Conservation (phyloP, 2,113 vertebrate species). For the Xiphophorus couchianus region DNA sequence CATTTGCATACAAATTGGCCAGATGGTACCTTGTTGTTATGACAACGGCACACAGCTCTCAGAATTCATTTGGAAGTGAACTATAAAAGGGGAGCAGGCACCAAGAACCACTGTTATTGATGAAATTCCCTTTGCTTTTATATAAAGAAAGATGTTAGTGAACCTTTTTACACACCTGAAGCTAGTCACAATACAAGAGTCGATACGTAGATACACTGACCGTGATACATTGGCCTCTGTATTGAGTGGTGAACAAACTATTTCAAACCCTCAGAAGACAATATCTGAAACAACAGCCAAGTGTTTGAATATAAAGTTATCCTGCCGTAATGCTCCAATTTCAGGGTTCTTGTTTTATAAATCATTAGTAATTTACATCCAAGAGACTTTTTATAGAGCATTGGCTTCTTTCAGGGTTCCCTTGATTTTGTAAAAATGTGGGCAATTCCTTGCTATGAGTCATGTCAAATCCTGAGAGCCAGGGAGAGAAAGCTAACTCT, state of each 20-base stretch:
- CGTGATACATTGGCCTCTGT: background rate
- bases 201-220: background rate
- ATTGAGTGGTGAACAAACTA: background rate
- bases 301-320: background rate
- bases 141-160: constrained; percentile 22
- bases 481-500: constrained; percentile 31
- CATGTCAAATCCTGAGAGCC: constrained; percentile 33
- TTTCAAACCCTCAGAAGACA: background rate
- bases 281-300: constrained; percentile 2
- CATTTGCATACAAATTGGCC: constrained; percentile 86
- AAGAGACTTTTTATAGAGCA: constrained; percentile 2
- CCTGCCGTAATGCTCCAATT: background rate
- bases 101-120: constrained; percentile 54
- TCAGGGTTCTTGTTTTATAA: background rate
- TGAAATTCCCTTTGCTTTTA: constrained; percentile 45
- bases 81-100: constrained; percentile 66
- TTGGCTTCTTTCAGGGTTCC: constrained; percentile 12
- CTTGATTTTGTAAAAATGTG: constrained; percentile 45
- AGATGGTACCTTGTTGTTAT: constrained; percentile 85
- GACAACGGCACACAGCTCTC: constrained; percentile 79
- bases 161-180: constrained; percentile 22
- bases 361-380: background rate
- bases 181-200: constrained; percentile 9
- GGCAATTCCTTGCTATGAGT: constrained; percentile 38
- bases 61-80: constrained; percentile 75